Evolutionary conservation across 2,797 vertebrate genomes (phyloP).

Genomic region (Atherinosoma microstoma): DNA sequence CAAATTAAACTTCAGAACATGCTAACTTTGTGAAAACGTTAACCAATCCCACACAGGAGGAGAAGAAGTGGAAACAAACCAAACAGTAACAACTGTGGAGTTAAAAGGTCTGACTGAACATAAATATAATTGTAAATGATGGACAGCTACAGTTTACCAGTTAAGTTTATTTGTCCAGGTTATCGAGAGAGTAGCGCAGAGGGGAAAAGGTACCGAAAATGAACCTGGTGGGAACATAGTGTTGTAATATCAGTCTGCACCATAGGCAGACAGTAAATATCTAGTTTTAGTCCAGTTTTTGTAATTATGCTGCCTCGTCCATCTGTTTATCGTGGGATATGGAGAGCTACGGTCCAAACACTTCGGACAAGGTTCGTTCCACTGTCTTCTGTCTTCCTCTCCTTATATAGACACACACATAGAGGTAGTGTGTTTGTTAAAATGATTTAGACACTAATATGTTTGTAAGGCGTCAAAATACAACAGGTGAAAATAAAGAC

Average conservation of each 20-base stretch:
- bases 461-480: no score
- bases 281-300: background rate
- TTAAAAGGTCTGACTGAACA: background rate
- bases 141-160: background rate
- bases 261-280: background rate
- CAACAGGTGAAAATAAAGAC: no score
- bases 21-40: background rate
- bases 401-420: background rate
- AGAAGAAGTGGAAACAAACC: background rate
- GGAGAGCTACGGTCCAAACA: conserved; percentile 52
- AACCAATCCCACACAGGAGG: conserved; percentile 66
- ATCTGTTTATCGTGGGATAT: conserved; percentile 30
- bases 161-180: background rate
- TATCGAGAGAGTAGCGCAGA: background rate
- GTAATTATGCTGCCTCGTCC: conserved; percentile 38
- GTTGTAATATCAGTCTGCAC: background rate
- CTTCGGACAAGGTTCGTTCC: conserved; percentile 65
- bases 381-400: background rate
- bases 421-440: background rate
- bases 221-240: background rate
- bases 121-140: fast-evolving
- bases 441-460: background rate
- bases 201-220: background rate
- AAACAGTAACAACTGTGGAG: background rate
- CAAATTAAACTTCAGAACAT: conserved; percentile 37